Conservation (phyloP, 2,888 invertebrate genomes). For the Metalampra italica region DNA sequence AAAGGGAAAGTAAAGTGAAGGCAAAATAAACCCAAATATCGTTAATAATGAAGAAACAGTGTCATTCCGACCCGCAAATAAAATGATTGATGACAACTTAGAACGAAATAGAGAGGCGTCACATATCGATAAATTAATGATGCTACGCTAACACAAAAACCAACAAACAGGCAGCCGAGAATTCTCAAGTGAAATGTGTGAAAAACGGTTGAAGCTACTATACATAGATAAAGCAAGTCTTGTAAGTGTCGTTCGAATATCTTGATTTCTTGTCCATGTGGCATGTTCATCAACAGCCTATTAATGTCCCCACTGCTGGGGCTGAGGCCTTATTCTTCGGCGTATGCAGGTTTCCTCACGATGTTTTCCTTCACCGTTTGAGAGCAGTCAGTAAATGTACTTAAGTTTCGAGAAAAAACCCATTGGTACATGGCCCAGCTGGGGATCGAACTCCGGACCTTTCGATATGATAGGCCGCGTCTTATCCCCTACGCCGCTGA, state of each 20-base stretch:
- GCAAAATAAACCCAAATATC: constrained; percentile 5
- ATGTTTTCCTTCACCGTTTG: too few relatives aligned
- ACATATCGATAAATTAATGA: constrained; percentile 13
- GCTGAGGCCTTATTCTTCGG: too few relatives aligned
- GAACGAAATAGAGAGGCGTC: constrained; percentile 7
- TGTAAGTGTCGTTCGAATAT: neutral
- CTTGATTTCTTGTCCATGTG: too few relatives aligned
- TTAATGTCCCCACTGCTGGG: too few relatives aligned
- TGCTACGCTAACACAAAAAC: constrained; percentile 10
- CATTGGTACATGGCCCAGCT: too few relatives aligned
- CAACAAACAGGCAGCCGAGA: constrained; percentile 5
- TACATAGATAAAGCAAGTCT: constrained; percentile 1
- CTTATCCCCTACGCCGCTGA: too few relatives aligned
- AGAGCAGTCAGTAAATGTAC: too few relatives aligned
- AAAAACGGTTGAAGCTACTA: constrained; percentile 10
- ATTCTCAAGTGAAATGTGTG: constrained; percentile 14
- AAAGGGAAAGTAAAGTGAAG: constrained; percentile 4
- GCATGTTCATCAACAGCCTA: too few relatives aligned
- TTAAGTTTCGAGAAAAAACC: too few relatives aligned
- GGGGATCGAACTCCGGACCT: too few relatives aligned
- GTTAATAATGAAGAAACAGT: constrained; percentile 6
- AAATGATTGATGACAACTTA: constrained; percentile 19
- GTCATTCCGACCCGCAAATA: constrained; percentile 14
- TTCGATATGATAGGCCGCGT: too few relatives aligned
- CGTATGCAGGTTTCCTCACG: too few relatives aligned